Base-by-base conservation (phyloP, 2,113 vertebrate genomes). In the Gorsachius goisagi region DNA sequence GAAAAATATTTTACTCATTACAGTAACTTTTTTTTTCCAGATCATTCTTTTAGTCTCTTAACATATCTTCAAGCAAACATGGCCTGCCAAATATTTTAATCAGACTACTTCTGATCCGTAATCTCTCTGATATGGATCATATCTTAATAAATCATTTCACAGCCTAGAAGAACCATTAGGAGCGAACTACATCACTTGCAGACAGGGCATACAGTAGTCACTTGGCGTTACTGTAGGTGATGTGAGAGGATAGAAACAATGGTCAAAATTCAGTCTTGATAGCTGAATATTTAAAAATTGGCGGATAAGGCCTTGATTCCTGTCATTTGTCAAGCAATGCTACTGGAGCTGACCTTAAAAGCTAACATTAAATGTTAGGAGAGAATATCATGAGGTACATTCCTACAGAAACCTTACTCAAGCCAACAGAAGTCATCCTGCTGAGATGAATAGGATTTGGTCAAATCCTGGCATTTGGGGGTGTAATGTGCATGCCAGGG, bases 1-100 rank as follows among this genome's bases (percentile, higher is more conserved):
- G 58, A 85, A 85, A 94, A 90, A 67, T 77, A 63, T 52, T 92
- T 91, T 83, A 73, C 14, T 55, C 22, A 53, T 83, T 94, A 69
- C 8, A 28, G 23, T 83, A 71, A 24, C 50, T 68, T 88, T 5
- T 58, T 67, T 92, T 88, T 88, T 45, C 20, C 53, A 84, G 27
- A 60, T 86, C 14, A 59, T 91, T 91, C 59, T 44, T 84, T 92
- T 60, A 77, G 47, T 78, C 56, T 88, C 16, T 80, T 84, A 68
- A 63, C 24, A 24, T 72, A 84, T 68, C 85, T 84, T 93, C 81
- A 90, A 84, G 50, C 52, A 92, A 96, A 84, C 17, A 56, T 11
- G 5, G 30, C 49, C 49, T 92, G 86, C 52, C 92, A 96, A 96
- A 86, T 89, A 86, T 75, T 94, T 92, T 50, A 81, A 75, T 90